Percentiles rank a stretch among this genome's conserved stretches.
Evolutionary conservation across 2,888 invertebrate species (phyloP).

Genomic region (Aphodius sticticus): DNA sequence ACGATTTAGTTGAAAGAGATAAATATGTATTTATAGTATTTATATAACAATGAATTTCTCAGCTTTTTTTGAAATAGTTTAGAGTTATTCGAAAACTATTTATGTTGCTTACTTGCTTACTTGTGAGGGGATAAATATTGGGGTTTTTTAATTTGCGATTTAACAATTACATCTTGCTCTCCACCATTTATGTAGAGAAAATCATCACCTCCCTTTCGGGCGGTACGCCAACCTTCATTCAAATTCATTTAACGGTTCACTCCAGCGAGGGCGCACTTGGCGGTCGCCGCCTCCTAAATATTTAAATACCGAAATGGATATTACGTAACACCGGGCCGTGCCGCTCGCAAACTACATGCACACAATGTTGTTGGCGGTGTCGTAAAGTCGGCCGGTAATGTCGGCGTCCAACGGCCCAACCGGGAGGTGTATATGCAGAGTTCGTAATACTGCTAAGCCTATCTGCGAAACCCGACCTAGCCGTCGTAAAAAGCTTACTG

Average conservation of each 20-base stretch:
- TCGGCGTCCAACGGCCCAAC: constrained; percentile 46
- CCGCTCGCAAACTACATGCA: constrained; percentile 23
- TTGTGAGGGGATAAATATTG: no score
- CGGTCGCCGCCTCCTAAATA: constrained; percentile 29
- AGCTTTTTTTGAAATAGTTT: no score
- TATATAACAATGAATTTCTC: no score
- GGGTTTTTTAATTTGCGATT: no score
- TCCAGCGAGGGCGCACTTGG: constrained; percentile 19
- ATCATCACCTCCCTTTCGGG: background rate
- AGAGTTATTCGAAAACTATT: no score
- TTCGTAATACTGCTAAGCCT: constrained; percentile 50
- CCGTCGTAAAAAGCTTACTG: constrained; percentile 50
- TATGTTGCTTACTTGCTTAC: no score
- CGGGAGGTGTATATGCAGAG: constrained; percentile 51
- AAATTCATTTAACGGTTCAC: constrained; percentile 29
- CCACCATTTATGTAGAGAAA: constrained; percentile 6
- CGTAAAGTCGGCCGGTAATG: constrained; percentile 46
- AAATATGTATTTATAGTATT: no score
- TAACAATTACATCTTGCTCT: no score
- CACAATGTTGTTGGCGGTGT: constrained; percentile 40
- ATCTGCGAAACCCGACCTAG: constrained; percentile 37
- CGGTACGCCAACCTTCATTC: constrained; percentile 6
- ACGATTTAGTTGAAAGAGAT: no score
- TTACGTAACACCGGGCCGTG: constrained; percentile 26
- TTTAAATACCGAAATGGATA: constrained; percentile 38